Percentiles rank a stretch among this genome's conserved stretches.
Conservation (phyloP, 1,140 invertebrate genomes). For the Pseudomyrmex dendroicus region DNA sequence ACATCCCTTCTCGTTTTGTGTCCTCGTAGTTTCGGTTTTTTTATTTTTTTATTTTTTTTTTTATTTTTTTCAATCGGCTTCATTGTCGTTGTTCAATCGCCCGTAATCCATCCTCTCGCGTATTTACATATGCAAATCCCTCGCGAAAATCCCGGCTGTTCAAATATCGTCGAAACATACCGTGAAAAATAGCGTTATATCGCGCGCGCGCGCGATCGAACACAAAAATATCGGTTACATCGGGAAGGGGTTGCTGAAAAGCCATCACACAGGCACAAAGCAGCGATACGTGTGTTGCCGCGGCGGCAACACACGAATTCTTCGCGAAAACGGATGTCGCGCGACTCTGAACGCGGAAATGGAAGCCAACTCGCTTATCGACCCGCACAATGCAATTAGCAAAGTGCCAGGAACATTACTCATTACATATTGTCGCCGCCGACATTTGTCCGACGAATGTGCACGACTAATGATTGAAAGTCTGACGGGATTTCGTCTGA, state of each 20-base stretch:
- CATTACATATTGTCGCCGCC: conserved; percentile 65
- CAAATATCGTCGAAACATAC: conserved; percentile 9
- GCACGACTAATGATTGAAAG: conserved; percentile 58
- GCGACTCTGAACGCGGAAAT: not conserved
- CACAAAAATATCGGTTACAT: conserved; percentile 24
- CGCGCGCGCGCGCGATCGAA: too few relatives aligned
- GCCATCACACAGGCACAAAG: too few relatives aligned
- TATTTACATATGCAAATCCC: conserved; percentile 40
- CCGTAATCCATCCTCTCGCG: conserved; percentile 15
- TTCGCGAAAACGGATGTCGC: not conserved
- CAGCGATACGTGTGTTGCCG: too few relatives aligned
- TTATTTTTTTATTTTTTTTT: too few relatives aligned
- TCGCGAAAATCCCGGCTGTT: not conserved
- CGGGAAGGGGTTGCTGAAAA: not conserved
- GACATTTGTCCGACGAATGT: conserved; percentile 35
- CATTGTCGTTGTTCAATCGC: conserved; percentile 40
- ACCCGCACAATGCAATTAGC: conserved; percentile 70
- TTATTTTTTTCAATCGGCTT: conserved; percentile 35
- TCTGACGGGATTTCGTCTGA: conserved; percentile 40
- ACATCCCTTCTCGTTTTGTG: not conserved
- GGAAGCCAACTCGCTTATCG: conserved; percentile 9
- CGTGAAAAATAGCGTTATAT: conserved; percentile 14
- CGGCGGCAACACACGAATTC: not conserved
- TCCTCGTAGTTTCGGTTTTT: not conserved
- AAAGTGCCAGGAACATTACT: conserved; percentile 70